phyloP scores from a whole-genome alignment of 2,113 vertebrate species.

The Alexandromys fortis region DNA sequence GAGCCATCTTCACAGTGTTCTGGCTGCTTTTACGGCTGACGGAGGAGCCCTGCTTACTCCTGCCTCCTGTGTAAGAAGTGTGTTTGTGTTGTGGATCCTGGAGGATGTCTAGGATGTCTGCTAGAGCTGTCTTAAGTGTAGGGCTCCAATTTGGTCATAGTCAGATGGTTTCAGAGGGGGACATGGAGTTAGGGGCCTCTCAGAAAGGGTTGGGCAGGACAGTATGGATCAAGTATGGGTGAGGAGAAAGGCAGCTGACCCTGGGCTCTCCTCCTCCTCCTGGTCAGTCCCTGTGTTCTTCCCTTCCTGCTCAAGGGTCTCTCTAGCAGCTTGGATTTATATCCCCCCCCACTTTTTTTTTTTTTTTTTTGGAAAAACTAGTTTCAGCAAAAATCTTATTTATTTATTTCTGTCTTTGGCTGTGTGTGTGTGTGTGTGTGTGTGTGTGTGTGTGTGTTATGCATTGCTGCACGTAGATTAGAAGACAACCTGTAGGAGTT shows the following conservation, averaged over 20 bases:
- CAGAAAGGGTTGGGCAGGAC: neutral
- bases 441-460: neutral
- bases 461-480: neutral
- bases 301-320: neutral
- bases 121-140: neutral
- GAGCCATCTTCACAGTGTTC: neutral
- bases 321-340: neutral
- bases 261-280: neutral
- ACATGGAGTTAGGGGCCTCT: rapidly evolving
- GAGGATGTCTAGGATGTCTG: neutral
- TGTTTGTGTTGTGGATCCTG: neutral
- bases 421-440: neutral
- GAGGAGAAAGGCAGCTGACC: neutral
- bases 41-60: neutral
- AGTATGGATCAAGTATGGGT: neutral
- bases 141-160: neutral
- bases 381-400: neutral
- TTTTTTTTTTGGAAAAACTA: neutral
- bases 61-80: neutral
- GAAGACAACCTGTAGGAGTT: neutral
- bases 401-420: neutral
- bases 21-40: neutral
- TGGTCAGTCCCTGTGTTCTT: neutral
- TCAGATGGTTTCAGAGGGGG: neutral
- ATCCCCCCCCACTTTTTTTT: too few species aligned